A percentile compares a stretch with the other conserved stretches of the same genome.
Conservation (phyloP, 2,888 invertebrate species). For the Eledone cirrhosa region DNA sequence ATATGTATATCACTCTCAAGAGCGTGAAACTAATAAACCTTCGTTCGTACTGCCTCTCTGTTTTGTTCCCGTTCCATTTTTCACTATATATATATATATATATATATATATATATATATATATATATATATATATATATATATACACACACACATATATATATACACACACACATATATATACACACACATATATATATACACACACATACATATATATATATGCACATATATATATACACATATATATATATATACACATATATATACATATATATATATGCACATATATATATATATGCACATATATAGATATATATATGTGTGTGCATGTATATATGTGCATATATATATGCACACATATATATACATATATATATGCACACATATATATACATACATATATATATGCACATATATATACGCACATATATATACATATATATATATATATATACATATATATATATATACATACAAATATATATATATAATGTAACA, state of each 20-base stretch:
- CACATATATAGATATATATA: not conserved
- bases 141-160: not conserved
- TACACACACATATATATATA: slow-evolving; percentile 28
- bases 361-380: not conserved
- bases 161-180: slow-evolving; percentile 22
- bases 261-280: too few species aligned
- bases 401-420: not conserved
- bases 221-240: not conserved
- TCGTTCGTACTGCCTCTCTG: too few species aligned
- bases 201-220: slow-evolving; percentile 11
- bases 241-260: slow-evolving; percentile 7
- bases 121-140: not conserved
- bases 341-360: not conserved
- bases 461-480: slow-evolving; percentile 1
- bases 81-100: too few species aligned
- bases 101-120: not conserved
- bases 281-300: not conserved
- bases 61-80: too few species aligned
- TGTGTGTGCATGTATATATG: not conserved
- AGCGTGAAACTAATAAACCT: too few species aligned
- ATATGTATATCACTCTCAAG: not conserved
- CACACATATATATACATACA: not conserved
- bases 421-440: not conserved
- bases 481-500: slow-evolving; percentile 9
- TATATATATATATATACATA: not conserved